A percentile compares a stretch with the other conserved stretches of the same genome.
Conservation (phyloP, 2,888 invertebrate genomes). For the Scotopteryx bipunctaria region DNA sequence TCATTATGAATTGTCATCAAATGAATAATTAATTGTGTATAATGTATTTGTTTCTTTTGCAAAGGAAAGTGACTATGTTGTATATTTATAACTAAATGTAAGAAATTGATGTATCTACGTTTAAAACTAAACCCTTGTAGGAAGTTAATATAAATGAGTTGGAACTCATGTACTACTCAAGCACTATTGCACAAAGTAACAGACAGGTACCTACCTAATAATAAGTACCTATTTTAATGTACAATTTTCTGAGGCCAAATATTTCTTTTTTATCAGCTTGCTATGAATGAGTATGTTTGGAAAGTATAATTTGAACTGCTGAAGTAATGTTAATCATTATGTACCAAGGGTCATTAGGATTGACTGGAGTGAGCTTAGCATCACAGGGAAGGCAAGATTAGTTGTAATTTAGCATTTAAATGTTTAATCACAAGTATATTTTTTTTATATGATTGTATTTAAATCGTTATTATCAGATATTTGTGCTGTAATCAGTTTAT, state of each 20-base stretch:
- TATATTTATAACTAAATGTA: slow-evolving; percentile 24
- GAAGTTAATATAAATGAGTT: neutral
- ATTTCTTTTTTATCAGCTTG: slow-evolving; percentile 1
- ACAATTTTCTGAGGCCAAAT: slow-evolving; percentile 16
- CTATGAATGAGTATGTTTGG: slow-evolving; percentile 4
- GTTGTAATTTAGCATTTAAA: slow-evolving; percentile 13
- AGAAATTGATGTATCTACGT: slow-evolving; percentile 17
- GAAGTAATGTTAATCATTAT: slow-evolving; percentile 13
- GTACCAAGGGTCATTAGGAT: slow-evolving; percentile 25
- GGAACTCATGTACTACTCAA: slow-evolving; percentile 5
- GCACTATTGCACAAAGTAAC: slow-evolving; percentile 10
- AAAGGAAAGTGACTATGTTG: slow-evolving; percentile 13
- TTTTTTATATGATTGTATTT: neutral
- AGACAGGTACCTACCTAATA: neutral
- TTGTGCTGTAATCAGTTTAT: slow-evolving; percentile 14
- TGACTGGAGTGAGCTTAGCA: slow-evolving; percentile 37
- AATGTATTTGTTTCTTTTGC: slow-evolving; percentile 14
- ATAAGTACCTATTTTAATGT: neutral
- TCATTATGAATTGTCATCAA: slow-evolving; percentile 12
- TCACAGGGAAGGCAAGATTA: slow-evolving; percentile 35
- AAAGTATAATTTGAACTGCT: slow-evolving; percentile 4
- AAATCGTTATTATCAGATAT: slow-evolving; percentile 1
- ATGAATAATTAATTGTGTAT: slow-evolving; percentile 8
- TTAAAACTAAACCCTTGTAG: neutral
- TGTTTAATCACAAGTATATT: slow-evolving; percentile 15